These are phyloP conservation scores for Myxocyprinus asiaticus DNA, from an alignment of 2,113 vertebrate species.

Conservation along the genomic window DNA sequence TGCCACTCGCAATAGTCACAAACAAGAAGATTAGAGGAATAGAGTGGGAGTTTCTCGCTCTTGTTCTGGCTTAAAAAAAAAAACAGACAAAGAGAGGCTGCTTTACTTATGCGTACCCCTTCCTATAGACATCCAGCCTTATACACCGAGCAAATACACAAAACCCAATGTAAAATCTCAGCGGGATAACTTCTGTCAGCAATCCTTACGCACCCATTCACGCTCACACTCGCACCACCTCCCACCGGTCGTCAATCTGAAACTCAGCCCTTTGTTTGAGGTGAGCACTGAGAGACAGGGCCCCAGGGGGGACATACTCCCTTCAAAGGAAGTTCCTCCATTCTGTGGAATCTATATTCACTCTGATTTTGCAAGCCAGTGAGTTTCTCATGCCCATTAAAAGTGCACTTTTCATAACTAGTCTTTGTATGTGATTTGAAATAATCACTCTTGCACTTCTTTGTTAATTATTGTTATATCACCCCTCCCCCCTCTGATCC, in stretches of 20 bases:
- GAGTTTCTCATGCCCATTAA: constrained; percentile 49
- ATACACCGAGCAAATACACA: constrained; percentile 55
- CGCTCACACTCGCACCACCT: constrained; percentile 48
- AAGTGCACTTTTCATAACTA: constrained; percentile 20
- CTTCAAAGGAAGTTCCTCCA: constrained; percentile 36
- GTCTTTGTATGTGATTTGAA: constrained; percentile 11
- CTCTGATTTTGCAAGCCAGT: constrained; percentile 37
- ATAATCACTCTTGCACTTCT: neutral
- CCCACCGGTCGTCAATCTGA: constrained; percentile 61
- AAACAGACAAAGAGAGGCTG: constrained; percentile 66
- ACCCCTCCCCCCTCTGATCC: constrained; percentile 2
- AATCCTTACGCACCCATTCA: constrained; percentile 64
- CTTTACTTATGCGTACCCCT: constrained; percentile 75
- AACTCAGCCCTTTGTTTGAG: constrained; percentile 48
- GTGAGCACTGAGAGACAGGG: constrained; percentile 38
- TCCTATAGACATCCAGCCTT: constrained; percentile 26
- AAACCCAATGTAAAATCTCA: constrained; percentile 68
- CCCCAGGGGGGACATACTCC: constrained; percentile 42
- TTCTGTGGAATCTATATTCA: constrained; percentile 40
- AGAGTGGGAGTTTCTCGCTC: constrained; percentile 67
- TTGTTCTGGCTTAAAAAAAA: constrained; percentile 70
- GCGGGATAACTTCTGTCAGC: constrained; percentile 76
- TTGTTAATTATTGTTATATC: constrained; percentile 46
- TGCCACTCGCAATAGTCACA: constrained; percentile 10
- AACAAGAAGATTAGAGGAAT: constrained; percentile 70